phyloP scores from a whole-genome alignment of 64 coral and sea anemone species.

The Porites australiensis region DNA sequence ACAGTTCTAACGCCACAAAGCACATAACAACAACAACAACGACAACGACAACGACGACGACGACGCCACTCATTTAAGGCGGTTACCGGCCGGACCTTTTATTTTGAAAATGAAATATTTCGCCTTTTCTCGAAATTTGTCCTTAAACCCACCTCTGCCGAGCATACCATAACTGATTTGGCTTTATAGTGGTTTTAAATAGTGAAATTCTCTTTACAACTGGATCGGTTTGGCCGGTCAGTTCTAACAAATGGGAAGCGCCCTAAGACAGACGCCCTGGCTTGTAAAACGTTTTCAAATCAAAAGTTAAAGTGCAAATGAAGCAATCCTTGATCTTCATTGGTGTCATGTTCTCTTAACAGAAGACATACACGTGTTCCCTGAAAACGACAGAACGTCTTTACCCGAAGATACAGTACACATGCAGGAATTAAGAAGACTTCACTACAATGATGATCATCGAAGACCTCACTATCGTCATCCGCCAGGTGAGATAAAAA shows the following conservation, averaged over 20 bases:
- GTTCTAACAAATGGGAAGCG: too few relatives aligned
- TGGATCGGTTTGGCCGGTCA: too few relatives aligned
- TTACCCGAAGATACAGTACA: conserved; percentile 52
- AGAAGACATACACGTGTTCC: conserved; percentile 57
- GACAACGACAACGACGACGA: too few relatives aligned
- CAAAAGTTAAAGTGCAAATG: neutral
- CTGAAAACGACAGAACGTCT: conserved; percentile 48
- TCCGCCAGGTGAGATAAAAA: conserved; percentile 13
- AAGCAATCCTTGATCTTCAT: neutral
- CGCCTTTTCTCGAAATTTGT: too few relatives aligned
- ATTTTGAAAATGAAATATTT: too few relatives aligned
- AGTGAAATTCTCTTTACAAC: too few relatives aligned
- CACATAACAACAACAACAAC: neutral
- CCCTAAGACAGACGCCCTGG: too few relatives aligned
- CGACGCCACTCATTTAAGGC: too few relatives aligned
- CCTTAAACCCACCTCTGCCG: too few relatives aligned
- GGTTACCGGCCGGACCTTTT: too few relatives aligned
- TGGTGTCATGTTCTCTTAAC: neutral
- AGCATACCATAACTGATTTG: too few relatives aligned
- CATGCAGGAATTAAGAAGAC: conserved; percentile 27
- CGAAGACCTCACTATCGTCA: conserved; percentile 23
- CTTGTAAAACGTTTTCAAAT: neutral
- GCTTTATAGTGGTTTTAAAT: too few relatives aligned
- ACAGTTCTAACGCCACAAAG: neutral
- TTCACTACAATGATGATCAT: conserved; percentile 26